Evolutionary conservation across 64 coral and sea anemone genomes (phyloP), one percentile per base, ranked within the genome.

Genomic region (Montipora foliosa): DNA sequence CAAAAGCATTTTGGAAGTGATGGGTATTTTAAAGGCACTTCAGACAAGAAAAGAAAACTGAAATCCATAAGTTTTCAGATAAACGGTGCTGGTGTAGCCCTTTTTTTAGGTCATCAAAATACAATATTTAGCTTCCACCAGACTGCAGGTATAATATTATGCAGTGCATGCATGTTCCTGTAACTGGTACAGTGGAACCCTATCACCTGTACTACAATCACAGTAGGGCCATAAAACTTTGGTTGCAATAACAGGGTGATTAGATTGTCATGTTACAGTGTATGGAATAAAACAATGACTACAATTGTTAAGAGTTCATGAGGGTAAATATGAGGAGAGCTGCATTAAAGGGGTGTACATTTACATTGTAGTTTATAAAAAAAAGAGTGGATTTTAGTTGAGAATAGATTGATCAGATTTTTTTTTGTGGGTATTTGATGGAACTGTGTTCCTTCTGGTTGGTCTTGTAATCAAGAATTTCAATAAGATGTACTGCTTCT

Each of bases 11-110:
- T 95, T 90, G 69, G 37, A 14, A 78, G 46, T 60, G 80, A 95
- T 90, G 87, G 79, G 12, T 90, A 74, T 90, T 95, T 95, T 15
- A 90, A 90, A 73, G 93, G 87, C 13, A 77, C 88, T 6, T 86
- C 88, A 87, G 78, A 64, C 13, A 12, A 64, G 60, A 64, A 64
- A 64, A 64, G 60, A 64, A 64, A 12, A 64, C 60, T 64, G 60
- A 64, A 64, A 12, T 64, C 60, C 60, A 64, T 64, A 8, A 64
- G 60, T 64, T 64, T 64, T 64, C 60, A 64, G 68, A 50, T 73
- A 4, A 89, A 89, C 52, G 62, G 51, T 59, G 87, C 61, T 77
- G 87, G 72, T 7, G 87, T 89, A 37, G 49, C 73, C 25, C 24
- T 77, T 6, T 77, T 6, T 73, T 89, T 72, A 19, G 73, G 21